Evolutionary conservation across 2,797 vertebrate genomes (phyloP).

Genomic region (Pangasius djambal): DNA sequence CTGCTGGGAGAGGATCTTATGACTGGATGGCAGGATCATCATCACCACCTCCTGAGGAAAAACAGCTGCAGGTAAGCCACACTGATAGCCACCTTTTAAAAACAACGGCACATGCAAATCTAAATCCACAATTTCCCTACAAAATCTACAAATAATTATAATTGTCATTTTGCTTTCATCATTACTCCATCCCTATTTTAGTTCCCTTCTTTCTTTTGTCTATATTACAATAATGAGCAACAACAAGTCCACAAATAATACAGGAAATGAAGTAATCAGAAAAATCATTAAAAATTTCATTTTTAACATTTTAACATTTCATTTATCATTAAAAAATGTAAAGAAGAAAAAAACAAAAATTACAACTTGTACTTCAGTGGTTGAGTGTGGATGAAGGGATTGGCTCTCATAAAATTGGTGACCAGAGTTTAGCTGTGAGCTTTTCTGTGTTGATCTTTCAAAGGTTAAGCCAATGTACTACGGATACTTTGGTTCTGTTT

Average conservation of each 20-base stretch:
- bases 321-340: background rate
- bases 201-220: background rate
- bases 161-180: background rate
- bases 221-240: background rate
- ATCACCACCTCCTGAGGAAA: constrained; percentile 73
- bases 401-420: background rate
- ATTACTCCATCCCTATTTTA: background rate
- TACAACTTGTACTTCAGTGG: background rate
- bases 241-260: background rate
- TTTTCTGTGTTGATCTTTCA: background rate
- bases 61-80: constrained; percentile 80
- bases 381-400: background rate
- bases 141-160: background rate
- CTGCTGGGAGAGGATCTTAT: constrained; percentile 82
- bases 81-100: too few species aligned
- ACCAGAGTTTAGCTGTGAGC: background rate
- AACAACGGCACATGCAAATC: background rate
- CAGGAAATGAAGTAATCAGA: background rate
- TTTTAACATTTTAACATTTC: too few species aligned
- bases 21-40: constrained; percentile 85
- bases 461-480: background rate
- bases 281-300: too few species aligned
- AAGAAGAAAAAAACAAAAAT: background rate
- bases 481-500: background rate
- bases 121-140: background rate